Evolutionary conservation across 2,888 invertebrate species (phyloP).

Genomic region (Melanchra persicariae): DNA sequence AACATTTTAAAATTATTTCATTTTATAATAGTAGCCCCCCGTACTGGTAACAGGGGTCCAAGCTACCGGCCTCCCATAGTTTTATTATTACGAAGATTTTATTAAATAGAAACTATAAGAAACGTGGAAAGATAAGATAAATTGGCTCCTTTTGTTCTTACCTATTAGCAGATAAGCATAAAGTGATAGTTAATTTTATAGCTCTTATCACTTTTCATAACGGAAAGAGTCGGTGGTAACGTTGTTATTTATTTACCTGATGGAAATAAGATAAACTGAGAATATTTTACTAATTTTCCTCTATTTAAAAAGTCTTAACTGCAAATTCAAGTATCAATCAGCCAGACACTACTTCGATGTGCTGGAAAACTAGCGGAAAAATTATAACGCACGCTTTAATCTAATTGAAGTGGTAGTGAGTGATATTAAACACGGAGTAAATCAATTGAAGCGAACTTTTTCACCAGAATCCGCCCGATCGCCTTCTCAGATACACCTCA

Average conservation of each 20-base stretch:
- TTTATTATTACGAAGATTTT: not conserved
- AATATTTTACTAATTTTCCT: not conserved
- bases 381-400: constrained; percentile 9
- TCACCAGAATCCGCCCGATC: constrained; percentile 27
- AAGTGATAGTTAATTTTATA: constrained; percentile 3
- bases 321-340: not conserved
- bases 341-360: not conserved
- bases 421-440: constrained; percentile 9
- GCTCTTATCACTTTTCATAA: not conserved
- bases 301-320: not conserved
- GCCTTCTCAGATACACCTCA: constrained; percentile 33
- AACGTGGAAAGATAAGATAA: constrained; percentile 28
- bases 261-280: not conserved
- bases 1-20: too few species aligned
- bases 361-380: constrained; percentile 7
- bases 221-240: not conserved
- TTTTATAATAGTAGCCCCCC: not conserved
- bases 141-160: constrained; percentile 8
- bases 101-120: constrained; percentile 3
- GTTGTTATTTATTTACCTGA: not conserved
- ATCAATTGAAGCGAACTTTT: constrained; percentile 19
- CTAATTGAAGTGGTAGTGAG: constrained; percentile 21
- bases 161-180: not conserved
- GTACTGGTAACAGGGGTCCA: not conserved
- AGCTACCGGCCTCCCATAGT: not conserved